Evolutionary conservation across 2,888 invertebrate genomes (phyloP).

Genomic region (Patella caerulea): DNA sequence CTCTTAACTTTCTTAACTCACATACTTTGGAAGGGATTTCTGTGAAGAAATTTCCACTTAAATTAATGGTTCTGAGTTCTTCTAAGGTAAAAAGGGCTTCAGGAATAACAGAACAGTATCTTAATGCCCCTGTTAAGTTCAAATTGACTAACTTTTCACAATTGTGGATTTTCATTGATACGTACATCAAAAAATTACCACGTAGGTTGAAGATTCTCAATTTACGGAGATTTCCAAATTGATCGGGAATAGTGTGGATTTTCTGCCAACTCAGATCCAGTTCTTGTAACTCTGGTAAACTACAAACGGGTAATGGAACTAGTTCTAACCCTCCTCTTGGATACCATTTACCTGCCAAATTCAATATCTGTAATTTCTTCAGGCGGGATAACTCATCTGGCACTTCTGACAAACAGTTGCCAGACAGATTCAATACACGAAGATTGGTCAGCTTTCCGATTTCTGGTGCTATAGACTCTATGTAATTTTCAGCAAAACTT

Average conservation of each 20-base stretch:
- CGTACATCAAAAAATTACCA: slow-evolving; percentile 58
- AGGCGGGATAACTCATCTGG: slow-evolving; percentile 54
- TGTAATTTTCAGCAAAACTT: slow-evolving; percentile 57
- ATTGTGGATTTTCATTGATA: slow-evolving; percentile 52
- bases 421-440: slow-evolving; percentile 51
- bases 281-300: slow-evolving; percentile 48
- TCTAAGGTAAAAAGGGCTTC: slow-evolving; percentile 53
- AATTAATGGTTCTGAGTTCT: slow-evolving; percentile 39
- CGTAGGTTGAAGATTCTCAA: slow-evolving; percentile 54
- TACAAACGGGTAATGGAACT: slow-evolving; percentile 55
- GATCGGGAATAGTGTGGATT: slow-evolving; percentile 59
- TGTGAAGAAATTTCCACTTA: slow-evolving; percentile 63
- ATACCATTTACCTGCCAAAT: slow-evolving; percentile 63
- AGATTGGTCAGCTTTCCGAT: slow-evolving; percentile 54
- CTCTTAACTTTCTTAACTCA: slow-evolving; percentile 51
- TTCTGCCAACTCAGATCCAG: slow-evolving; percentile 63
- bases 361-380: slow-evolving; percentile 51
- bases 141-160: slow-evolving; percentile 54
- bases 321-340: slow-evolving; percentile 53
- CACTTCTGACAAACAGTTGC: slow-evolving; percentile 53
- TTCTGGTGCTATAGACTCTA: slow-evolving; percentile 44
- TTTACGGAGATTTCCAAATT: slow-evolving; percentile 53
- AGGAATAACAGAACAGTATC: slow-evolving; percentile 54
- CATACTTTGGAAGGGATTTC: slow-evolving; percentile 56
- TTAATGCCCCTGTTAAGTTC: slow-evolving; percentile 61